phyloP scores from a whole-genome alignment of 2,888 invertebrate species.

The Neoscelio sp. region DNA sequence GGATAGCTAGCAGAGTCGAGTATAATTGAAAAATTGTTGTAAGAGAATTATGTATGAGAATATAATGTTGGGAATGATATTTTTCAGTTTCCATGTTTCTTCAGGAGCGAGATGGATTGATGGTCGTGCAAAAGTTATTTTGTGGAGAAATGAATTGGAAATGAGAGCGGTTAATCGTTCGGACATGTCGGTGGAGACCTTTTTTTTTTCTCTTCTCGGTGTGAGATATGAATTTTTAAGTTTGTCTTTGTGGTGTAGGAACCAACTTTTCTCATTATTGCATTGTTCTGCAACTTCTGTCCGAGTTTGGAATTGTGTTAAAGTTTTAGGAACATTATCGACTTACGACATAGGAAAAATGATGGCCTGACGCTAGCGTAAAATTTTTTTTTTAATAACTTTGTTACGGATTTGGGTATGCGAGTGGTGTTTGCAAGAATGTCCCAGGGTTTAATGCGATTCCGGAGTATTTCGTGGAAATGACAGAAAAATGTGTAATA shows the following conservation, averaged over 20 bases:
- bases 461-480: too few relatives aligned
- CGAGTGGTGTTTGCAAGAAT: neutral
- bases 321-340: constrained; percentile 54
- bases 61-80: too few relatives aligned
- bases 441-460: neutral
- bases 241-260: constrained; percentile 43
- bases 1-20: too few relatives aligned
- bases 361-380: constrained; percentile 9
- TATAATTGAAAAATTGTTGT: too few relatives aligned
- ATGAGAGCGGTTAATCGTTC: constrained; percentile 39
- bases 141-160: constrained; percentile 35
- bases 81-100: too few relatives aligned
- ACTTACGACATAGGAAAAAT: constrained; percentile 36
- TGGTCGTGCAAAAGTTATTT: too few relatives aligned
- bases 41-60: too few relatives aligned
- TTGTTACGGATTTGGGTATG: constrained; percentile 13
- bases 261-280: constrained; percentile 63
- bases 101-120: too few relatives aligned
- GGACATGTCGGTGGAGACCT: constrained; percentile 17
- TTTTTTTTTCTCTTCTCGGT: neutral
- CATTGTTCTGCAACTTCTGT: constrained; percentile 60
- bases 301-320: constrained; percentile 42
- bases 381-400: constrained; percentile 25
- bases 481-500: constrained; percentile 12
- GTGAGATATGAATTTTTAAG: constrained; percentile 56